Evolutionary conservation across 2,888 invertebrate genomes (phyloP), one percentile per base, ranked within the genome.

Genomic region (Mellilla xanthometata): DNA sequence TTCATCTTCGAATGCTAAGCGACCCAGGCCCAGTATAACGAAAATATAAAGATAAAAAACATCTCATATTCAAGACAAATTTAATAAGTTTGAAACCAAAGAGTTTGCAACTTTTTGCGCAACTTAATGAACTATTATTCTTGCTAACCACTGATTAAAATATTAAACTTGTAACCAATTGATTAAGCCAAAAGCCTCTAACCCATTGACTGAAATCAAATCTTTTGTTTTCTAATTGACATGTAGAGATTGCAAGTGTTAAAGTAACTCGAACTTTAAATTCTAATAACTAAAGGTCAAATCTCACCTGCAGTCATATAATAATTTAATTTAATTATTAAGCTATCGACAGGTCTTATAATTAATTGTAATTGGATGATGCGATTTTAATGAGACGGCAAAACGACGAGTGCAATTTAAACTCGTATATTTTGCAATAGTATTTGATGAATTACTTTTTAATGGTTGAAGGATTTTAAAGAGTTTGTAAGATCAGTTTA

Each of bases 331-430:
- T 19, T 19, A 19, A 19, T 19, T 19, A 19, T 19, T 3, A 46
- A 55, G 56, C 74, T 67, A 77, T 76, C 76, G 76, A 76, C 75
- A 76, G 70, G 54, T 70, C 50, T 51, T 60, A 66, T 72, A 72
- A 75, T 68, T 19, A 66, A 67, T 66, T 60, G 55, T 65, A 61
- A 66, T 72, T 68, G 53, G 55, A 49, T 56, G 62, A 65, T 52
- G 58, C 6, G 15, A 1, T 4, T 46, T 42, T 30, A 59, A 60
- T 58, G 43, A 45, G 52, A 54, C 59, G 56, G 56, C 61, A 56
- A 39, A 30, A 27, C 24, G 32, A 26, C 8, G 34, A 30, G 39
- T 38, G 42, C 26, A 30, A 48, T 42, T 41, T 29, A 34, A 34
- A 19, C 15, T 19, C n/a, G n/a, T 19, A 19, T 3, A 3, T 19